Evolutionary conservation across 1,140 invertebrate genomes (phyloP).

Genomic region (Aphaenogaster ashmeadi): DNA sequence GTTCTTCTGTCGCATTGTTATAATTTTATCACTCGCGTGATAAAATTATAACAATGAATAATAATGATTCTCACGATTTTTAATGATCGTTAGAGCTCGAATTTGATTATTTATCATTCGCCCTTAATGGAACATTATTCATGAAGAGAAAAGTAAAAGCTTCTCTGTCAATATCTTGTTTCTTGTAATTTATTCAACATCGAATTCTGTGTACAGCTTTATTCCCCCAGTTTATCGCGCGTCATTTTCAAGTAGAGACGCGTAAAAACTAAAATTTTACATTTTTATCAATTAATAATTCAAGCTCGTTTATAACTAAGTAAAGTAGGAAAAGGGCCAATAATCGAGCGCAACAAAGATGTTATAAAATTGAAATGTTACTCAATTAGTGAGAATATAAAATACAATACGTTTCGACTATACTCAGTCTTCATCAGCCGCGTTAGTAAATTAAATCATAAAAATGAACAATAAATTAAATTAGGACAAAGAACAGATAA

Average conservation of each 20-base stretch:
- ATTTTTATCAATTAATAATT: neutral
- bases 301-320: too few relatives aligned
- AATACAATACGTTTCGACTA: too few relatives aligned
- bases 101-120: neutral
- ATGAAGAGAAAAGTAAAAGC: neutral
- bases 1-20: conserved; percentile 15
- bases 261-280: neutral
- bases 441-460: too few relatives aligned
- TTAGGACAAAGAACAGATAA: too few relatives aligned
- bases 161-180: neutral
- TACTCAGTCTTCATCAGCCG: too few relatives aligned
- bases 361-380: too few relatives aligned
- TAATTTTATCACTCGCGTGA: neutral
- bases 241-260: conserved; percentile 5
- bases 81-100: neutral
- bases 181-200: neutral
- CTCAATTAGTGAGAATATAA: too few relatives aligned
- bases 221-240: neutral
- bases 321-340: too few relatives aligned
- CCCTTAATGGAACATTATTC: conserved; percentile 5
- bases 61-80: conserved; percentile 12
- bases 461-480: too few relatives aligned
- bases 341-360: too few relatives aligned
- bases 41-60: conserved; percentile 45
- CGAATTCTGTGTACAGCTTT: neutral